phyloP scores from a whole-genome alignment of 2,113 vertebrate genomes.

The Scomber japonicus region DNA sequence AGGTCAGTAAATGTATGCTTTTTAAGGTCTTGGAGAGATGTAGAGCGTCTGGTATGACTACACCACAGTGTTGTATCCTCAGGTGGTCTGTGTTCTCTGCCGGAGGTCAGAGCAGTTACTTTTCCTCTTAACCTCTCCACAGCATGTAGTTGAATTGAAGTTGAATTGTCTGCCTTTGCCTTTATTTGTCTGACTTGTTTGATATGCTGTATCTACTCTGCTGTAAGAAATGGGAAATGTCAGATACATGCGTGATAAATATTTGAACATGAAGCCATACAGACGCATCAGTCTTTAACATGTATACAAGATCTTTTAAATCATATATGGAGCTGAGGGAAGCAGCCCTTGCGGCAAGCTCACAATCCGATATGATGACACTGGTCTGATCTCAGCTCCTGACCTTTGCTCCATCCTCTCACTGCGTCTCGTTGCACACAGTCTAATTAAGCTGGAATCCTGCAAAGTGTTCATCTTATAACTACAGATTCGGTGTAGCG shows the following conservation, averaged over 20 bases:
- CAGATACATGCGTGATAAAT: conserved; percentile 21
- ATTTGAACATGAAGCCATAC: neutral
- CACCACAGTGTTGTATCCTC: neutral
- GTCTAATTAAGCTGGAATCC: conserved; percentile 9
- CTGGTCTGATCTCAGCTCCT: neutral
- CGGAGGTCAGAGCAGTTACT: neutral
- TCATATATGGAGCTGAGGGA: conserved; percentile 11
- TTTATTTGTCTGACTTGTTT: conserved; percentile 6
- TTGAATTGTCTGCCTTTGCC: neutral
- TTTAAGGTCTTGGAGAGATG: no score
- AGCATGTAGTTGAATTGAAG: neutral
- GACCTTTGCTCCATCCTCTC: conserved; percentile 14
- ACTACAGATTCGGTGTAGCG: neutral
- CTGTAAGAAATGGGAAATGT: conserved; percentile 5
- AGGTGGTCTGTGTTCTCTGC: neutral
- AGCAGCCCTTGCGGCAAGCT: neutral
- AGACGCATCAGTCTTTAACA: neutral
- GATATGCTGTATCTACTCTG: neutral
- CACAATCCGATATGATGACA: neutral
- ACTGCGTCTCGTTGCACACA: neutral
- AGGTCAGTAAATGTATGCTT: neutral
- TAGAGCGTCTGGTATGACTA: neutral
- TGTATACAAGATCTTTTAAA: conserved; percentile 26
- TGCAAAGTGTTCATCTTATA: neutral
- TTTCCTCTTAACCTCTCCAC: neutral